A percentile compares a stretch with the other conserved stretches of the same genome.
Conservation (phyloP, 1,140 invertebrate species). For the Macrostomum lignano region DNA sequence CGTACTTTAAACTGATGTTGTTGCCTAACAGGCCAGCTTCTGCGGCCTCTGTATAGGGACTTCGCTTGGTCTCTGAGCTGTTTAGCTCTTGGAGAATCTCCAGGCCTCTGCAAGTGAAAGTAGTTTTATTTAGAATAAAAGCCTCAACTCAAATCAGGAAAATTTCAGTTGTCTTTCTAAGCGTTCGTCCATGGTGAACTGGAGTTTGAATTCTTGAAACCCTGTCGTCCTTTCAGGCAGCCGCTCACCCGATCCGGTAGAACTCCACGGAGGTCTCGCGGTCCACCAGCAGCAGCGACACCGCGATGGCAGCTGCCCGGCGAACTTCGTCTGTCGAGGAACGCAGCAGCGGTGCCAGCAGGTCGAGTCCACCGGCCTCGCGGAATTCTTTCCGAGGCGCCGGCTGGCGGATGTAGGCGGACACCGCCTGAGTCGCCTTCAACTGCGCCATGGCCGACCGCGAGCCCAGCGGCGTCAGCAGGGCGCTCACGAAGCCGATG, state of each 20-base stretch:
- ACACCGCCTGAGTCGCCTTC: too few relatives aligned
- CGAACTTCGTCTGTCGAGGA: not conserved
- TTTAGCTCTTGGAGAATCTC: too few relatives aligned
- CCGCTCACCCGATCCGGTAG: too few relatives aligned
- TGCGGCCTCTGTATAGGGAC: slow-evolving; percentile 17
- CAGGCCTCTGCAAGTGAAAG: too few relatives aligned
- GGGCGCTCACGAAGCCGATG: slow-evolving; percentile 14
- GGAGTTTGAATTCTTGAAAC: too few relatives aligned
- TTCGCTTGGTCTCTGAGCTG: slow-evolving; percentile 10
- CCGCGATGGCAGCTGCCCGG: not conserved
- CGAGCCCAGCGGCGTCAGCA: slow-evolving; percentile 19
- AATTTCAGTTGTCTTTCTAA: too few relatives aligned
- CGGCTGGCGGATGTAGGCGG: not conserved
- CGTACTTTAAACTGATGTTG: slow-evolving; percentile 18
- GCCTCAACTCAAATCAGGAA: too few relatives aligned
- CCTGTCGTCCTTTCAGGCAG: too few relatives aligned
- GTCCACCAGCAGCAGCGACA: slow-evolving; percentile 2
- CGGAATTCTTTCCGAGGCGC: not conserved
- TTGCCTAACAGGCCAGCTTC: slow-evolving; percentile 26
- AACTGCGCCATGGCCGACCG: slow-evolving; percentile 15
- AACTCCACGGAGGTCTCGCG: too few relatives aligned
- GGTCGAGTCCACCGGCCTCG: not conserved
- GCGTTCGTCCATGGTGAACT: too few relatives aligned
- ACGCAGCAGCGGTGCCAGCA: not conserved
- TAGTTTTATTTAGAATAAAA: too few relatives aligned